Evolutionary conservation across 2,113 vertebrate species (phyloP).

Genomic region (Actenoides lindsayi): DNA sequence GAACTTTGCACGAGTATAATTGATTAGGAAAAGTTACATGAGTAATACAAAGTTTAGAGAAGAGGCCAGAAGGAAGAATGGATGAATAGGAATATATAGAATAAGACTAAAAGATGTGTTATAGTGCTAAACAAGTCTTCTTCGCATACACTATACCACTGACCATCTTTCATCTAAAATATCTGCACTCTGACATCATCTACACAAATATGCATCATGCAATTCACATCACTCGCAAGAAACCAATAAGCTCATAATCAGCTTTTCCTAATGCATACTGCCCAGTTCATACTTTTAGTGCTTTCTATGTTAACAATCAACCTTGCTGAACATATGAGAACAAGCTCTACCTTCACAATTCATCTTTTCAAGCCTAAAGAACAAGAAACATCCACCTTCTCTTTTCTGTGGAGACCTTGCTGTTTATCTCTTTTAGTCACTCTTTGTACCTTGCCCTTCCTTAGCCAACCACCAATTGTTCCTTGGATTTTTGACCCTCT

Average conservation of each 20-base stretch:
- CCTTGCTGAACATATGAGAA: neutral
- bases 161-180: neutral
- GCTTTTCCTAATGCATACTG: neutral
- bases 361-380: neutral
- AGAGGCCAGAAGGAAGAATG: neutral
- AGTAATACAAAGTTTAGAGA: neutral
- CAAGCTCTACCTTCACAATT: neutral
- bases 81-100: neutral
- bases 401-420: neutral
- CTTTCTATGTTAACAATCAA: neutral
- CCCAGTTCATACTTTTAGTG: neutral
- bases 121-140: neutral
- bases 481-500: constrained; percentile 39
- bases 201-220: neutral
- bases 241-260: neutral
- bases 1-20: neutral
- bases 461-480: constrained; percentile 35
- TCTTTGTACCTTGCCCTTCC: constrained; percentile 50
- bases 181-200: neutral
- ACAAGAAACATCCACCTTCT: neutral
- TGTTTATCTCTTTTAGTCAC: neutral
- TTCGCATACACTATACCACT: neutral
- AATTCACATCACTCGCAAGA: neutral
- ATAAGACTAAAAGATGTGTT: neutral
- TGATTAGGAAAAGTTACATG: neutral